phyloP scores from a whole-genome alignment of 2,888 invertebrate genomes.

The Rotaria socialis region DNA sequence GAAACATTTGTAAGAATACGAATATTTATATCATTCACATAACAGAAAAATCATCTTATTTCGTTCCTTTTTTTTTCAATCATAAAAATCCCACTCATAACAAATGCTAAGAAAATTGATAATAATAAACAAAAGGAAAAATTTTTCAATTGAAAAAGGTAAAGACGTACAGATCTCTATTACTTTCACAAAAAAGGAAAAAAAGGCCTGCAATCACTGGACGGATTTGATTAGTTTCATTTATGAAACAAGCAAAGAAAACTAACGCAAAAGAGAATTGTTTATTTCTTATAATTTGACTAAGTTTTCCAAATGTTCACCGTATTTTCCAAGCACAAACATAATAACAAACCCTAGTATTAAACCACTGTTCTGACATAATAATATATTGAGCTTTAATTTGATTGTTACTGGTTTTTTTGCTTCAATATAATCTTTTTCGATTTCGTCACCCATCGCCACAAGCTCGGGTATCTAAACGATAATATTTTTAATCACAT shows the following conservation, averaged over 20 bases:
- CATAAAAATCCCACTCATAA: too few relatives aligned
- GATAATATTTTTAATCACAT: neutral
- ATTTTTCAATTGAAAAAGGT: neutral
- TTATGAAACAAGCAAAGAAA: neutral
- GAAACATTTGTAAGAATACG: too few relatives aligned
- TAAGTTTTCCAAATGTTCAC: neutral
- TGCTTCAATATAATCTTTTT: constrained; percentile 48
- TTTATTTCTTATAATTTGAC: neutral
- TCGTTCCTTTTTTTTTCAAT: too few relatives aligned
- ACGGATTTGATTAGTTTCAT: constrained; percentile 3
- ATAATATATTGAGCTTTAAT: neutral
- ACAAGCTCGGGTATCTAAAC: constrained; percentile 62
- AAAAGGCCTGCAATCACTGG: neutral
- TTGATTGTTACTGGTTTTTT: neutral
- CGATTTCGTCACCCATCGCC: constrained; percentile 57
- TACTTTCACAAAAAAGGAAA: neutral
- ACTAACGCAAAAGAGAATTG: neutral
- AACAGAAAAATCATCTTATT: too few relatives aligned
- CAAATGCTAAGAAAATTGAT: too few relatives aligned
- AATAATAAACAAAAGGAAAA: neutral
- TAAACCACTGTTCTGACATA: constrained; percentile 18
- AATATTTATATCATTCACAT: too few relatives aligned
- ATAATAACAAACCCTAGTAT: neutral
- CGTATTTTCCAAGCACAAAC: neutral
- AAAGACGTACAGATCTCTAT: neutral